phyloP scores from a whole-genome alignment of 2,797 vertebrate genomes.

The Malurus splendens region DNA sequence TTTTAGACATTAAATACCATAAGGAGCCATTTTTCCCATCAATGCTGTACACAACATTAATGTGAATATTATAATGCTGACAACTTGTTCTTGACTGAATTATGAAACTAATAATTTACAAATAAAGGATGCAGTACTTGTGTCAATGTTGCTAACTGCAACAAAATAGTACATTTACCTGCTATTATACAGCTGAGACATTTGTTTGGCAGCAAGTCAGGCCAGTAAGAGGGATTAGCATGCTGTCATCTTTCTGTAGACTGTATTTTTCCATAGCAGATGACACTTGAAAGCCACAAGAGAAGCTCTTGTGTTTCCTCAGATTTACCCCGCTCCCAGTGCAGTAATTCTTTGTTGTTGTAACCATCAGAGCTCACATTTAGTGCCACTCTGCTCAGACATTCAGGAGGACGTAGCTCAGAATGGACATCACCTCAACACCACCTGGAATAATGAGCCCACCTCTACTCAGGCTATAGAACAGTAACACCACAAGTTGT shows the following conservation, averaged over 20 bases:
- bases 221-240: not conserved
- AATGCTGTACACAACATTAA: not conserved
- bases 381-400: not conserved
- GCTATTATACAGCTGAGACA: not conserved
- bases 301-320: not conserved
- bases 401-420: not conserved
- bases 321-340: not conserved
- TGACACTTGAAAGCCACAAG: not conserved
- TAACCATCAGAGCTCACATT: not conserved
- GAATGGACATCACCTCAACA: not conserved
- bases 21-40: not conserved
- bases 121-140: not conserved
- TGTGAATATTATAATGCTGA: not conserved
- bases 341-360: not conserved
- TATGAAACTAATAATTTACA: not conserved
- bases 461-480: not conserved
- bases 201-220: not conserved
- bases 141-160: not conserved
- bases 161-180: not conserved
- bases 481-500: not conserved
- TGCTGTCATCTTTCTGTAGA: not conserved
- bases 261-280: not conserved
- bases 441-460: not conserved
- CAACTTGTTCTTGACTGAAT: not conserved
- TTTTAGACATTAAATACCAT: not conserved